These are phyloP conservation scores for Penaeus monodon DNA, from an alignment of 2,888 invertebrate species.

Conservation along the genomic window DNA sequence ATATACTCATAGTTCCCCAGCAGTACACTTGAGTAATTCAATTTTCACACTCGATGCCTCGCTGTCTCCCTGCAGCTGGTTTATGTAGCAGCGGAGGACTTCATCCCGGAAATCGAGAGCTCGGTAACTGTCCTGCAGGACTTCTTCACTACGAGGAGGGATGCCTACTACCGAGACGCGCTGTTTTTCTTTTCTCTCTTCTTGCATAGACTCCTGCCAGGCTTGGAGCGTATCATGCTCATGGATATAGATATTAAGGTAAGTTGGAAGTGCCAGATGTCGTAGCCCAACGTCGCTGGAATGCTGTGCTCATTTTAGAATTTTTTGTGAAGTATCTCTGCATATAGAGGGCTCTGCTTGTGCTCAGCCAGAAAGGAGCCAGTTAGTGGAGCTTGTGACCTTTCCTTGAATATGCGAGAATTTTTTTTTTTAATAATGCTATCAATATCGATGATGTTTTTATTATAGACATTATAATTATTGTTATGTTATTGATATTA, in stretches of 20 bases:
- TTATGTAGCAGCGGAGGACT: slow-evolving; percentile 55
- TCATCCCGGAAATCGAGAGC: slow-evolving; percentile 48
- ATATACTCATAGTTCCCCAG: no score
- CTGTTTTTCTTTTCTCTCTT: slow-evolving; percentile 84
- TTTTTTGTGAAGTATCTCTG: no score
- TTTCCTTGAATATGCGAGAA: no score
- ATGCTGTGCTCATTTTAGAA: no score
- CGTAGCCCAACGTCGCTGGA: no score
- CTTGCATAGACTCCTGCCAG: slow-evolving; percentile 78
- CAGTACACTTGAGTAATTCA: not conserved
- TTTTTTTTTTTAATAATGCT: no score
- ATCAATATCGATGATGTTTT: no score
- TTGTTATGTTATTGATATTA: no score
- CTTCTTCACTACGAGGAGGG: slow-evolving; percentile 56
- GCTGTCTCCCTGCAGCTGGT: slow-evolving; percentile 31
- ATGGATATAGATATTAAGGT: slow-evolving; percentile 85
- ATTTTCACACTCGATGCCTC: not conserved
- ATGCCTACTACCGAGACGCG: slow-evolving; percentile 83
- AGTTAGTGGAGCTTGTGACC: no score
- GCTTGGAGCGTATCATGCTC: slow-evolving; percentile 77
- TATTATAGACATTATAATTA: no score
- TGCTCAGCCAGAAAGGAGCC: no score
- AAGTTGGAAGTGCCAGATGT: slow-evolving; percentile 69
- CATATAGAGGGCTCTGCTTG: no score
- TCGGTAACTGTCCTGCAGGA: slow-evolving; percentile 56